Evolutionary conservation across 2,888 invertebrate genomes (phyloP).

Genomic region (Campoletis raptor): DNA sequence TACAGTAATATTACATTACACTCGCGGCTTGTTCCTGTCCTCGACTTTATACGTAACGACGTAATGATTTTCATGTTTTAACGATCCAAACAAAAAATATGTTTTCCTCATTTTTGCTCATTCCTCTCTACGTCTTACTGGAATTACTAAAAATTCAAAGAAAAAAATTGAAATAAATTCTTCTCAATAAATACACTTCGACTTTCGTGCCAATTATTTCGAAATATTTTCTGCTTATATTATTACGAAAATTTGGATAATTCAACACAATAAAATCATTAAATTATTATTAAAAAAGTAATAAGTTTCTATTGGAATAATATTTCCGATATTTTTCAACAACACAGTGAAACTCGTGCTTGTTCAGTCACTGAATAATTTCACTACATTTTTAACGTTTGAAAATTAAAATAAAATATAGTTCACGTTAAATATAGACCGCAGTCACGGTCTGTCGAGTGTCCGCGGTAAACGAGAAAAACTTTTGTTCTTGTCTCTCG

Average conservation of each 20-base stretch:
- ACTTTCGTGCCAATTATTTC: background rate
- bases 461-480: background rate
- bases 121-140: background rate
- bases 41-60: background rate
- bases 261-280: too few species aligned
- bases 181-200: background rate
- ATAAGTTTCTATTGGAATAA: too few species aligned
- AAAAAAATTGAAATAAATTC: background rate
- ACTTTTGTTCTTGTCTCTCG: conserved; percentile 11
- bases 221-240: background rate
- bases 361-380: background rate
- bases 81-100: background rate
- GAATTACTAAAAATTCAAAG: background rate
- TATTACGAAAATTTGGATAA: background rate
- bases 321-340: too few species aligned
- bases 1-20: conserved; percentile 5
- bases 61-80: conserved; percentile 11
- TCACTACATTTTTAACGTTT: background rate
- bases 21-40: background rate
- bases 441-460: conserved; percentile 29
- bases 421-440: background rate
- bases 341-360: background rate
- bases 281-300: too few species aligned
- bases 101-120: background rate
- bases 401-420: background rate